Evolutionary conservation across 2,797 vertebrate species (phyloP), one percentile per base, ranked within the genome.

Genomic region (Varecia variegata): DNA sequence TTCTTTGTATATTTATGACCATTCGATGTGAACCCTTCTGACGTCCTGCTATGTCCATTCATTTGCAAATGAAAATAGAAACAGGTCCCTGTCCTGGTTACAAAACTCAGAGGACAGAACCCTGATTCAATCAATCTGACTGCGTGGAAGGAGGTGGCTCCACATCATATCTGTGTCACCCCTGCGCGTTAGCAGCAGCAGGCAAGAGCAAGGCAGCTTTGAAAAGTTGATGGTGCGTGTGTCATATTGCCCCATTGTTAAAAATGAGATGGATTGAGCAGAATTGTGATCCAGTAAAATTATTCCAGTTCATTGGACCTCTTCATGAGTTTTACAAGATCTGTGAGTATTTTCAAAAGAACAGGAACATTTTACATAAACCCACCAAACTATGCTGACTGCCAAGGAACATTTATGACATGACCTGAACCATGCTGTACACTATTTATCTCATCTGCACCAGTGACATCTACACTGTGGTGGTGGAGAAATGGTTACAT

Each of bases 21-120:
- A 9, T 88, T 91, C 47, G 17, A 0, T 68, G 35, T 80, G 80
- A 94, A 67, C 15, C 45, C 45, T 81, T 60, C 50, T 52, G 23
- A 47, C 0, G 0, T 40, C 88, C 68, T 47, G 47, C 43, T 25
- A 38, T 32, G 30, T 30, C 47, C 45, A 11, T 65, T 93, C 1
- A 10, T 65, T 43, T 93, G n/a, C 45, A 93, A 83, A 76, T 88
- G 60, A 85, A 90, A 96, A 68, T 50, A 93, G 77, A 92, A 92
- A 32, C 18, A 84, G 73, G 80, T 84, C 23, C 50, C 35, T 79
- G 62, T 81, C 74, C 80, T 85, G 58, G 30, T 73, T 74, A 32
- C 56, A 86, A 52, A 45, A 11, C 52, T 74, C 68, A 45, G 32
- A 47, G 14, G 58, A 40, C 21, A 68, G 40, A 54, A 27, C 27